Conservation (phyloP, 2,888 invertebrate species). For the Drosophila austrosaltans region DNA sequence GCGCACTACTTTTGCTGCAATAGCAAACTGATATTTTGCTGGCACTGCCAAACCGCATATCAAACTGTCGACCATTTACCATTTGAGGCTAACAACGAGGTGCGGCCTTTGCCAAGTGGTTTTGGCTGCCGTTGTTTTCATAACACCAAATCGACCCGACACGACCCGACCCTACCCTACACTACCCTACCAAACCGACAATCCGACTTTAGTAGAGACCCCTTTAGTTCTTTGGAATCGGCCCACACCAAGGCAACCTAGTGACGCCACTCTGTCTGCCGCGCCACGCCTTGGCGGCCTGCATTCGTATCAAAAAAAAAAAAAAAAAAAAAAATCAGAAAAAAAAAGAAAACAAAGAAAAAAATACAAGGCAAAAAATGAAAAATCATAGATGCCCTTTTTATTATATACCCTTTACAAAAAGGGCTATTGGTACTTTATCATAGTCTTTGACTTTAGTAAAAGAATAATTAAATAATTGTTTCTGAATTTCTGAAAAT, state of each 20-base stretch:
- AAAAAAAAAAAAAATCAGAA: constrained; percentile 35
- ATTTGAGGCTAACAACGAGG: constrained; percentile 65
- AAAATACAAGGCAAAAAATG: constrained; percentile 46
- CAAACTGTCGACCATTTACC: constrained; percentile 77
- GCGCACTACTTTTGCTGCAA: constrained; percentile 38
- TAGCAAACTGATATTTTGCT: constrained; percentile 76
- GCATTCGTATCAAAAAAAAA: constrained; percentile 52
- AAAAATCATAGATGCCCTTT: constrained; percentile 71
- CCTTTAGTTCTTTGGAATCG: constrained; percentile 16
- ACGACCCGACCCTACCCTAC: background rate
- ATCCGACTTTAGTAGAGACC: background rate
- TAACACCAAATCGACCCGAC: constrained; percentile 47
- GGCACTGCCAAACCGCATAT: constrained; percentile 75
- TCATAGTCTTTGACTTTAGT: constrained; percentile 27
- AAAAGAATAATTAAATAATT: too few relatives aligned
- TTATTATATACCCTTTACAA: constrained; percentile 53
- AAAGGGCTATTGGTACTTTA: constrained; percentile 31
- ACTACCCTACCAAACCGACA: background rate
- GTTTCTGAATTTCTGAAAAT: too few relatives aligned
- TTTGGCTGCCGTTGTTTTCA: constrained; percentile 77
- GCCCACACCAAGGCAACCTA: constrained; percentile 52
- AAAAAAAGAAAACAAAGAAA: background rate
- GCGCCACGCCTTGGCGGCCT: constrained; percentile 76
- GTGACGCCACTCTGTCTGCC: constrained; percentile 76
- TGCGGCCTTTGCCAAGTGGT: constrained; percentile 75